Conservation (phyloP, 1,140 invertebrate species). For the Bathynomus jamesi region DNA sequence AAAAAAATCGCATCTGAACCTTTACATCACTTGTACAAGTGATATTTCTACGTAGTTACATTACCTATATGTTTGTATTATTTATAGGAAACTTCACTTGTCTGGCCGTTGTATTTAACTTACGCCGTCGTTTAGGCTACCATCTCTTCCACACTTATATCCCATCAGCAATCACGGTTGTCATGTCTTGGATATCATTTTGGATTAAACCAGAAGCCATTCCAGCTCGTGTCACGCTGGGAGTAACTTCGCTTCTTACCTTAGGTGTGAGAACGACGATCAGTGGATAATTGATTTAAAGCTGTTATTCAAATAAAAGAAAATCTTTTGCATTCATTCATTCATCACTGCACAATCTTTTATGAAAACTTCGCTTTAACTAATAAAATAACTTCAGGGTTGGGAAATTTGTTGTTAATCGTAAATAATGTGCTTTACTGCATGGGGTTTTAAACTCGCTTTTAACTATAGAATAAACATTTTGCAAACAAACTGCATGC, state of each 20-base stretch:
- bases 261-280: slow-evolving; percentile 61
- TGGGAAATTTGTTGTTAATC: too few species aligned
- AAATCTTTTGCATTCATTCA: background rate
- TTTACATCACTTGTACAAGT: too few species aligned
- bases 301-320: background rate
- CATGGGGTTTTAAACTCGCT: too few species aligned
- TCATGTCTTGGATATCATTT: slow-evolving; percentile 89
- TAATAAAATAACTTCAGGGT: background rate
- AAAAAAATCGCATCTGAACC: too few species aligned
- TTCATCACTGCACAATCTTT: slow-evolving; percentile 6
- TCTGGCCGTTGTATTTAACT: slow-evolving; percentile 73
- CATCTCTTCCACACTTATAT: slow-evolving; percentile 86
- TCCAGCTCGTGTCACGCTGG: slow-evolving; percentile 67
- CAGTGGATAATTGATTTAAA: background rate
- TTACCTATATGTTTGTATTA: background rate
- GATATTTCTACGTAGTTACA: too few species aligned
- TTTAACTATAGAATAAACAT: too few species aligned
- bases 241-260: slow-evolving; percentile 73
- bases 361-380: slow-evolving; percentile 2
- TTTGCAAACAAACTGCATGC: too few species aligned
- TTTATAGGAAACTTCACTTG: slow-evolving; percentile 72
- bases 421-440: too few species aligned
- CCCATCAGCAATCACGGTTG: slow-evolving; percentile 77
- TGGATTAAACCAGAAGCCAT: slow-evolving; percentile 89
- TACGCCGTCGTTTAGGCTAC: slow-evolving; percentile 71